phyloP scores from a whole-genome alignment of 1,140 invertebrate species.

The Drosophila oshimai region DNA sequence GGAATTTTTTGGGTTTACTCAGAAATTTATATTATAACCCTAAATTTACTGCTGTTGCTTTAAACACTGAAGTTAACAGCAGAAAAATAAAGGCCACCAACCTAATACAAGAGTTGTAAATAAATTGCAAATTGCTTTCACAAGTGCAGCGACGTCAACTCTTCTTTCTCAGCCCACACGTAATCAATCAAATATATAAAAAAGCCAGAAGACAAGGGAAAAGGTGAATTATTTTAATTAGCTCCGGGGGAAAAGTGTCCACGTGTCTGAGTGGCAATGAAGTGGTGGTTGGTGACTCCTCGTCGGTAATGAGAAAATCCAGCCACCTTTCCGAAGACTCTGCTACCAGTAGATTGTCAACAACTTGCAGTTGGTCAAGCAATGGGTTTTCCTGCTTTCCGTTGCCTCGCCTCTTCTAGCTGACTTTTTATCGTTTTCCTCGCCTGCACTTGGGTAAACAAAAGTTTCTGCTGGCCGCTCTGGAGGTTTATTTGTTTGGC shows the following conservation, averaged over 20 bases:
- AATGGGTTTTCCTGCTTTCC: background rate
- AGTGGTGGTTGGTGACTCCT: background rate
- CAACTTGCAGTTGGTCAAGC: slow-evolving; percentile 32
- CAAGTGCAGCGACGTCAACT: background rate
- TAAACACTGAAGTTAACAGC: background rate
- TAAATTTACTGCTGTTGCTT: background rate
- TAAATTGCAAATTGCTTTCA: slow-evolving; percentile 22
- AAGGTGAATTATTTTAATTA: slow-evolving; percentile 42
- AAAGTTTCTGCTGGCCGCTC: slow-evolving; percentile 53
- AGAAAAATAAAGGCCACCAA: no score
- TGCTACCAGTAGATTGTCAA: slow-evolving; percentile 12
- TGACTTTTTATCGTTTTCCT: slow-evolving; percentile 63
- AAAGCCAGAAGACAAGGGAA: background rate
- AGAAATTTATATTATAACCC: background rate
- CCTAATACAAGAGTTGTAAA: slow-evolving; percentile 11
- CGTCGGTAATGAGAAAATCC: slow-evolving; percentile 35
- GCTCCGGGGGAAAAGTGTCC: slow-evolving; percentile 21
- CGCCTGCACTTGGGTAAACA: slow-evolving; percentile 71
- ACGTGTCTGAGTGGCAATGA: slow-evolving; percentile 27
- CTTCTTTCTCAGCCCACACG: no score
- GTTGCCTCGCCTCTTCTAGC: no score
- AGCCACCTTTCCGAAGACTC: background rate
- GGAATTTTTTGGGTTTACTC: no score
- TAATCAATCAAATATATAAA: slow-evolving; percentile 25
- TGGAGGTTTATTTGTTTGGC: slow-evolving; percentile 76